Evolutionary conservation across 2,113 vertebrate species (phyloP), one percentile per base, ranked within the genome.

Genomic region (Plotosus lineatus): DNA sequence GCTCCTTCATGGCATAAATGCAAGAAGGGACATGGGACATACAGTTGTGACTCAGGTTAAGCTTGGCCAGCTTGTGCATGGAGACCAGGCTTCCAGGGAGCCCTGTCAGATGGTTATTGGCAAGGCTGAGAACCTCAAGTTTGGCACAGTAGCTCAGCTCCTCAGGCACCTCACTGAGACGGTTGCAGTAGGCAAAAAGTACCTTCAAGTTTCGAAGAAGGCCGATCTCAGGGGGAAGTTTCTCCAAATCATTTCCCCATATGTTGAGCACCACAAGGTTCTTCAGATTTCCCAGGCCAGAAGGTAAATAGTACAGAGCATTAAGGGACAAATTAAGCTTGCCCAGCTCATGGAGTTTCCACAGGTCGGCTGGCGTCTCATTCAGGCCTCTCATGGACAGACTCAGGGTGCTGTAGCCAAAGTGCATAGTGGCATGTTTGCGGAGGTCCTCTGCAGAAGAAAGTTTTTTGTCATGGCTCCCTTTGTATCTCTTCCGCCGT

Each of bases 271-370:
- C 90, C 77, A 96, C 96, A 7, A 99, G 90, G 84, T 94, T 94
- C 74, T 95, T 93, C 82, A 99, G 89, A 44, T 89, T 91, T 0
- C 93, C 95, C 82, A 98, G 86, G 0, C 91, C 90, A 0, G 97
- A 88, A 1, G 96, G 95, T 63, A 99, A 89, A 4, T 77, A 65
- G 60, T 88, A 79, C 72, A 99, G 89, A 31, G 90, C 93, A 85
- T 99, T 99, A 81, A 92, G 92, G 31, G 97, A 98, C 81, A 99
- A 89, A 82, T 98, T 98, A 81, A 99, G 94, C 80, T 97, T 98
- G 89, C 97, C 95, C 60, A 99, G 90, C 82, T 98, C 96, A 0
- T 91, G 79, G 82, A 99, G 91, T 80, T 96, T 94, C 96, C 96
- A 99, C 63, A 98, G 85, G 80, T 96, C 96, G 6, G 92, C 88